These are phyloP conservation scores for Poecilus cupreus DNA, from an alignment of 2,888 invertebrate species.

Conservation along the genomic window DNA sequence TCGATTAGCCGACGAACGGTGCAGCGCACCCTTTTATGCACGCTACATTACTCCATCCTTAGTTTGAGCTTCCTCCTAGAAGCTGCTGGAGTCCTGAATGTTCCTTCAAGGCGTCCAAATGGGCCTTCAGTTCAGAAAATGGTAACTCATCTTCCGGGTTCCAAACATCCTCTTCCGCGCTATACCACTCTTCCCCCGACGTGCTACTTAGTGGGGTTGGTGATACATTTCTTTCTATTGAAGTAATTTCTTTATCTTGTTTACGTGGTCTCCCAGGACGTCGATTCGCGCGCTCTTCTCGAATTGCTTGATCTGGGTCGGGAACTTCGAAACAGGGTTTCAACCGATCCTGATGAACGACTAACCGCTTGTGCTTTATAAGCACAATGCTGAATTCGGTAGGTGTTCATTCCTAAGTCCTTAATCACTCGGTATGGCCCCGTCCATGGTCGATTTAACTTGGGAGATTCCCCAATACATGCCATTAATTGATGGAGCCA, in stretches of 20 bases:
- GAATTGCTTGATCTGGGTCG: neutral
- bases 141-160: neutral
- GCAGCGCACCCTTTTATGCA: no score
- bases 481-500: slow-evolving; percentile 18
- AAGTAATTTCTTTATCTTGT: neutral
- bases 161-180: neutral
- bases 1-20: no score
- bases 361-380: slow-evolving; percentile 7
- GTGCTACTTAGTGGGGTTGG: neutral
- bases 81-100: neutral
- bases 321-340: slow-evolving; percentile 12
- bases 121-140: neutral
- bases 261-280: slow-evolving; percentile 14
- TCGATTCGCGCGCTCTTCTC: neutral
- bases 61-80: neutral
- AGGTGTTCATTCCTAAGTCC: slow-evolving; percentile 11
- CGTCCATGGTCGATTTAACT: slow-evolving; percentile 27
- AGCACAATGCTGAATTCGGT: slow-evolving; percentile 25
- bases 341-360: neutral
- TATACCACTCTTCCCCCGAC: neutral
- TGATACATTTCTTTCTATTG: neutral
- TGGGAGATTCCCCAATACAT: neutral
- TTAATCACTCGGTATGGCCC: slow-evolving; percentile 9
- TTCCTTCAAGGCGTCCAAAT: neutral
- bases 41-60: neutral